Conservation (phyloP, 2,888 invertebrate species). For the Cremastinae sp. region DNA sequence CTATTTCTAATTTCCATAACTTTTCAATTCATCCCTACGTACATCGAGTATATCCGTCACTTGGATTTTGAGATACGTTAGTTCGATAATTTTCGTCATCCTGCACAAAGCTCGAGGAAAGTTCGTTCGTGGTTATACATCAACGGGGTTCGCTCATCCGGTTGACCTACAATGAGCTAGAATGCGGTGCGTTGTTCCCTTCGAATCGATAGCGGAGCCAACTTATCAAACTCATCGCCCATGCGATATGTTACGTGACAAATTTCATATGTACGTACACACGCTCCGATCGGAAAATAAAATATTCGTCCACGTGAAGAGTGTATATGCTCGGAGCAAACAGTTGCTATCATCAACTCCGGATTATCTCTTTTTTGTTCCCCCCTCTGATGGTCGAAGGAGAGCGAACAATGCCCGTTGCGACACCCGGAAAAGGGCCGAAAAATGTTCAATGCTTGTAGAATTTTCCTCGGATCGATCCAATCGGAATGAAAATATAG, state of each 20-base stretch:
- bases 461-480: too few relatives aligned
- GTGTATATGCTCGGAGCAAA: constrained; percentile 25
- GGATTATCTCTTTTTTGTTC: constrained; percentile 23
- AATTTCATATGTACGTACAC: constrained; percentile 38
- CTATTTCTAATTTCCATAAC: too few relatives aligned
- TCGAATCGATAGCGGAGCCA: constrained; percentile 45
- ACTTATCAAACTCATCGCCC: constrained; percentile 45
- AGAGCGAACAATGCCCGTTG: too few relatives aligned
- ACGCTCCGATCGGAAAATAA: constrained; percentile 9
- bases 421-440: too few relatives aligned
- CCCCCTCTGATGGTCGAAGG: too few relatives aligned
- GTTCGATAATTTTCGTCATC: too few relatives aligned
- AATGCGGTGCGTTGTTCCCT: constrained; percentile 15
- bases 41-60: too few relatives aligned
- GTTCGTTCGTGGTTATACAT: constrained; percentile 42
- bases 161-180: constrained; percentile 36
- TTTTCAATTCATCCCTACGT: too few relatives aligned
- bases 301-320: constrained; percentile 24
- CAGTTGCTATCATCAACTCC: constrained; percentile 21
- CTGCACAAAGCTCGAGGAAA: constrained; percentile 40
- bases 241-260: constrained; percentile 42
- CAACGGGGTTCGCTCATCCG: constrained; percentile 33
- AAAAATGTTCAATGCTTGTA: too few relatives aligned
- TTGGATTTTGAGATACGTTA: too few relatives aligned
- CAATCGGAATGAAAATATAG: too few relatives aligned